phyloP scores from a whole-genome alignment of 2,888 invertebrate genomes.

The Cephus runcator region DNA sequence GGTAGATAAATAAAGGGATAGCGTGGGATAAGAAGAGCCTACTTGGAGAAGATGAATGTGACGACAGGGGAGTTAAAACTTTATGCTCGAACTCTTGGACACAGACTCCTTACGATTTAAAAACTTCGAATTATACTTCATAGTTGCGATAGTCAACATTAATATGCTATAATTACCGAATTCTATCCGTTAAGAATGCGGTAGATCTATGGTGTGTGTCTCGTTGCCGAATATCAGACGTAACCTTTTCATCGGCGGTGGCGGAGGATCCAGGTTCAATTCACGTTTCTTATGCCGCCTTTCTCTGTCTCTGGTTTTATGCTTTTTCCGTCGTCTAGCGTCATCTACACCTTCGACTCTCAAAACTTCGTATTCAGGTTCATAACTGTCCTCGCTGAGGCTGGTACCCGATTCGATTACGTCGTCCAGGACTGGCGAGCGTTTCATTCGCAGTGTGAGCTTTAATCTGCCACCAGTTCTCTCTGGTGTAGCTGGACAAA shows the following conservation, averaged over 20 bases:
- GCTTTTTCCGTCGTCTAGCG: slow-evolving; percentile 67
- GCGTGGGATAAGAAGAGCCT: no score
- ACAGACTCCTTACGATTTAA: background rate
- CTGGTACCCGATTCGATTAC: slow-evolving; percentile 83
- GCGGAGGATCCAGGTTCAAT: slow-evolving; percentile 69
- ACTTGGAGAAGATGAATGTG: background rate
- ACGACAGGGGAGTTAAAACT: background rate
- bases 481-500: slow-evolving; percentile 70
- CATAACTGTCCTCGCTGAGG: slow-evolving; percentile 73
- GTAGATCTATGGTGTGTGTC: slow-evolving; percentile 88
- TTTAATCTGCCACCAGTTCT: slow-evolving; percentile 73
- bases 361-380: slow-evolving; percentile 86
- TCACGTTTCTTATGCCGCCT: slow-evolving; percentile 70
- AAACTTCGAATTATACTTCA: background rate
- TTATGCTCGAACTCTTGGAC: background rate
- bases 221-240: slow-evolving; percentile 90
- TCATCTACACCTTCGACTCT: slow-evolving; percentile 81
- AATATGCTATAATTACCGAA: background rate
- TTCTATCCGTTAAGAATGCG: slow-evolving; percentile 70
- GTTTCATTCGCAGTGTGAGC: slow-evolving; percentile 86
- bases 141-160: slow-evolving; percentile 2
- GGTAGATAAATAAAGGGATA: background rate
- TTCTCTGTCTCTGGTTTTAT: slow-evolving; percentile 71
- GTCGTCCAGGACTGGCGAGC: slow-evolving; percentile 87
- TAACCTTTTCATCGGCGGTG: slow-evolving; percentile 85